Percentiles rank a stretch among this genome's conserved stretches.
These are phyloP conservation scores for Ceuthmochares aereus DNA, from an alignment of 2,113 vertebrate genomes.

Conservation along the genomic window DNA sequence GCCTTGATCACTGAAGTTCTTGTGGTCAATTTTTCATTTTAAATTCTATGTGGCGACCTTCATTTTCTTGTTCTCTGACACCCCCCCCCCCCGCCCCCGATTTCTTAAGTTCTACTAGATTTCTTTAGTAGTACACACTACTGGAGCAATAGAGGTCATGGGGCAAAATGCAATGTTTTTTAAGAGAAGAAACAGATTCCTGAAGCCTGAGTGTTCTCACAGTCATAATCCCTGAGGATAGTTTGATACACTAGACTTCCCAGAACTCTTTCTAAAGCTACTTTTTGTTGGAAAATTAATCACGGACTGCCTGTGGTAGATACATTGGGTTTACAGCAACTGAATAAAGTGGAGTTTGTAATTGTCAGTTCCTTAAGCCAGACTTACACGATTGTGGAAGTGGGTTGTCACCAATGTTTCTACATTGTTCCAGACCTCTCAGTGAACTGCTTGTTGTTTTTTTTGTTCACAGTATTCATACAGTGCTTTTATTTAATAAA, in stretches of 20 bases:
- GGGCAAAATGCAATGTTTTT: not conserved
- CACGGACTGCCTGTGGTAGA: not conserved
- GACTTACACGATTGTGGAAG: not conserved
- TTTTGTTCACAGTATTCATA: not conserved
- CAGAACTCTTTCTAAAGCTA: not conserved
- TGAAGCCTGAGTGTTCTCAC: not conserved
- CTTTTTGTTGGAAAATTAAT: not conserved
- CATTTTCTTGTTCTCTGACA: not conserved
- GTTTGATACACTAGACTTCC: not conserved
- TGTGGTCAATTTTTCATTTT: not conserved
- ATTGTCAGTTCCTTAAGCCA: not conserved
- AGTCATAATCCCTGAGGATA: not conserved
- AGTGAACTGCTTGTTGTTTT: not conserved
- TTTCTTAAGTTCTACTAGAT: not conserved
- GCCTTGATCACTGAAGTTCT: not conserved
- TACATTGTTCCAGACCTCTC: not conserved
- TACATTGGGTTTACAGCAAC: not conserved
- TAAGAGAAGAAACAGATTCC: not conserved
- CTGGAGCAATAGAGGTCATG: not conserved
- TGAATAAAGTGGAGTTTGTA: not conserved
- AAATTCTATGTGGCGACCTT: not conserved
- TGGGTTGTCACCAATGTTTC: not conserved
- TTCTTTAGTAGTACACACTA: not conserved
- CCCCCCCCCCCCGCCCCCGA: no score
- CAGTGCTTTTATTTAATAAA: not conserved